Evolutionary conservation across 64 coral and sea anemone genomes (phyloP).

Genomic region (Porites lutea): DNA sequence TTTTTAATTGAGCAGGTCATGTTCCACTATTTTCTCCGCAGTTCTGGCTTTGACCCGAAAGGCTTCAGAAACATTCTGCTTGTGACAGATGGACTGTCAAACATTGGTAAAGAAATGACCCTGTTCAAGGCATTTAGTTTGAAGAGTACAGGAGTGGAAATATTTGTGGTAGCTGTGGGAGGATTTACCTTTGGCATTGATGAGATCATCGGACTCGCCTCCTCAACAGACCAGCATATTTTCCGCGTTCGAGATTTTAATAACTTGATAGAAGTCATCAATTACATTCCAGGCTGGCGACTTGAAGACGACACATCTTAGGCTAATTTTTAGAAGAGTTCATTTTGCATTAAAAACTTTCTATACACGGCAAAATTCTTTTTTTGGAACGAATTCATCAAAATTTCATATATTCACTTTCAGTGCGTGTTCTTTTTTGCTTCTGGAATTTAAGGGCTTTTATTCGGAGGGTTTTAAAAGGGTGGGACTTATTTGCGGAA

Average conservation of each 20-base stretch:
- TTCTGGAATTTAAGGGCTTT: too few relatives aligned
- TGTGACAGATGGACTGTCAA: constrained; percentile 43
- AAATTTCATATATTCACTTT: too few relatives aligned
- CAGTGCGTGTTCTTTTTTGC: too few relatives aligned
- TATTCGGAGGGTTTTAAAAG: too few relatives aligned
- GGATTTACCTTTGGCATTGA: constrained; percentile 22
- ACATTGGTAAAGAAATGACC: constrained; percentile 36
- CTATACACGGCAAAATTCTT: too few relatives aligned
- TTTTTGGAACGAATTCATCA: too few relatives aligned
- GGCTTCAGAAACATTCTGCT: constrained; percentile 46
- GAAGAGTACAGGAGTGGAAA: constrained; percentile 24
- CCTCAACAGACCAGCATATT: constrained; percentile 23
- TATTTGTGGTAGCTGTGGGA: constrained; percentile 39
- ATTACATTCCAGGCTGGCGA: neutral
- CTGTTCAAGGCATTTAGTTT: constrained; percentile 31
- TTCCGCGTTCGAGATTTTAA: constrained; percentile 35
- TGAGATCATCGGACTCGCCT: constrained; percentile 20
- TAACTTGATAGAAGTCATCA: neutral
- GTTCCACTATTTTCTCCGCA: neutral
- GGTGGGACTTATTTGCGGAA: too few relatives aligned
- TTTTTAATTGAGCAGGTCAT: too few relatives aligned
- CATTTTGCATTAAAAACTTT: too few relatives aligned
- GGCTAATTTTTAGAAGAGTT: neutral
- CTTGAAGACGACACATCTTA: neutral
- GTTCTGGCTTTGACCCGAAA: constrained; percentile 30